A percentile compares a stretch with the other conserved stretches of the same genome.
Evolutionary conservation across 2,113 vertebrate species (phyloP).

Genomic region (Nycticorax nycticorax): DNA sequence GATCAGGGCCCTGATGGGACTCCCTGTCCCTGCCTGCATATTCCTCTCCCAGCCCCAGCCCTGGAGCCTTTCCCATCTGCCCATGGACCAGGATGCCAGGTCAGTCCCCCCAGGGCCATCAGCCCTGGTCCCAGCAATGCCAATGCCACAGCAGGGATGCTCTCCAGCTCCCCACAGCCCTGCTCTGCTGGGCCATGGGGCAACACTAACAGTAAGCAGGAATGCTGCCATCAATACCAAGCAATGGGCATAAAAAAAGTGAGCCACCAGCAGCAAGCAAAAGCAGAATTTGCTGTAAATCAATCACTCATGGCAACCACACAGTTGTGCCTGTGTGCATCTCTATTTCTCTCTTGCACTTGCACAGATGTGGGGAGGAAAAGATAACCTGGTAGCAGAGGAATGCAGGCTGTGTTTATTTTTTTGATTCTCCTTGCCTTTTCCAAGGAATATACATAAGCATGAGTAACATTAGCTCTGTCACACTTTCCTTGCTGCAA

Average conservation of each 20-base stretch:
- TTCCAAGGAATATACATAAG: neutral
- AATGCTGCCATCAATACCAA: neutral
- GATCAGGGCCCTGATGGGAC: neutral
- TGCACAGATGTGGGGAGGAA: fast-evolving
- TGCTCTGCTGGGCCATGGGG: neutral
- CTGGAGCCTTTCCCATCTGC: fast-evolving
- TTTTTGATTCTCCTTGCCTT: neutral
- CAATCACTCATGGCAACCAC: neutral
- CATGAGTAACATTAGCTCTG: neutral
- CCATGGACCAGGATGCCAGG: fast-evolving
- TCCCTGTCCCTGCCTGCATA: neutral
- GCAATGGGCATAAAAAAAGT: neutral
- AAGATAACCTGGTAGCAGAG: neutral
- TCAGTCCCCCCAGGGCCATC: fast-evolving
- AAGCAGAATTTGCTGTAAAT: neutral
- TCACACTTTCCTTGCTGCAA: neutral
- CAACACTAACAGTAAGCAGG: neutral
- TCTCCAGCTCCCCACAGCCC: neutral
- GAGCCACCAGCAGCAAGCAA: neutral
- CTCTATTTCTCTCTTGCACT: neutral
- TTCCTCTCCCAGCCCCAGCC: fast-evolving
- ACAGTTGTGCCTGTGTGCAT: fast-evolving
- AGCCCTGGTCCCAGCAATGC: fast-evolving
- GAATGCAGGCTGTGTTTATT: neutral
- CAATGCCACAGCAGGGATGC: neutral